These are phyloP conservation scores for Cephus sareptanus DNA, from an alignment of 2,888 invertebrate species.

Conservation along the genomic window DNA sequence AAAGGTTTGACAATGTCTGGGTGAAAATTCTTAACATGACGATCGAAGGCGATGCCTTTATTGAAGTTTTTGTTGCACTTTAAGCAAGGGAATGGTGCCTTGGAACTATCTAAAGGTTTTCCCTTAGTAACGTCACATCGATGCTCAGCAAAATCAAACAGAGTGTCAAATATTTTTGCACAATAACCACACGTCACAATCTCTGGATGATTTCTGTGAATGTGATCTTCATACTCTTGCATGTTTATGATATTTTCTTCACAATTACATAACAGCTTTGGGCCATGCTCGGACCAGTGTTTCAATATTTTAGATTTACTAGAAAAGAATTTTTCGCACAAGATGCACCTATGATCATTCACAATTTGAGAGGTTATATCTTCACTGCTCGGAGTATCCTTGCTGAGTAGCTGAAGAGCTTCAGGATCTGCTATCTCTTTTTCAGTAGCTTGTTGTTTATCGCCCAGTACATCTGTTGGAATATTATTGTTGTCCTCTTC, in stretches of 20 bases:
- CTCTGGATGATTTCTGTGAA: conserved; percentile 29
- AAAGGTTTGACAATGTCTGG: conserved; percentile 25
- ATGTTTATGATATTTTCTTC: conserved; percentile 30
- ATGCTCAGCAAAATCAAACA: not conserved
- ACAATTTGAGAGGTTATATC: not conserved
- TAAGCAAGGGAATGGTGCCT: conserved; percentile 2
- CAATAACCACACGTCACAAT: conserved; percentile 35
- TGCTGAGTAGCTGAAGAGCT: not conserved
- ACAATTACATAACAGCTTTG: conserved; percentile 33
- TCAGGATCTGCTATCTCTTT: not conserved
- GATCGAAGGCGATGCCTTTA: conserved; percentile 32
- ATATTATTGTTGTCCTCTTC: conserved; percentile 32
- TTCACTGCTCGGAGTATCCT: not conserved
- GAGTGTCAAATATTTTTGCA: not conserved
- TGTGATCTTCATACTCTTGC: conserved; percentile 37
- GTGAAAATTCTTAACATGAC: conserved; percentile 42
- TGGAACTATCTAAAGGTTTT: not conserved
- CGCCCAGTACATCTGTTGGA: conserved; percentile 42
- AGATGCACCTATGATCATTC: not conserved
- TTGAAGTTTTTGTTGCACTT: not conserved
- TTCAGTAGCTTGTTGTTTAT: conserved; percentile 44
- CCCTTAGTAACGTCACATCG: conserved; percentile 3
- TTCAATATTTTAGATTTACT: not conserved
- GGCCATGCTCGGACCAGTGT: not conserved
- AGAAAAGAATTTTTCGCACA: not conserved